Conservation (phyloP, 2,888 invertebrate genomes). For the Dromius quadrimaculatus region DNA sequence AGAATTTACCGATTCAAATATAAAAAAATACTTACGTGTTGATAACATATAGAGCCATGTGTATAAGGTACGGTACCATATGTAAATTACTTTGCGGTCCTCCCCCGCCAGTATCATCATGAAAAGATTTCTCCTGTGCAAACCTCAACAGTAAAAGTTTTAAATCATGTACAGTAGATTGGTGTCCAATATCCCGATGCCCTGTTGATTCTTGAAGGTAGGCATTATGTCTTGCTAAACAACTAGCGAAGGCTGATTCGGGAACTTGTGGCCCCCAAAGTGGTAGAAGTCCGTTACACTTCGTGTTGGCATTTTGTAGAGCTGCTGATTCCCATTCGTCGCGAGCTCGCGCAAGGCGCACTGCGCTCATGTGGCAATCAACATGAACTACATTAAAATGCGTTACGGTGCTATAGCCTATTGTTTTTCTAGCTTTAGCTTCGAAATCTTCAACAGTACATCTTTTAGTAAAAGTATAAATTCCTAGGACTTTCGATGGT, state of each 20-base stretch:
- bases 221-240: conserved; percentile 91
- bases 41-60: conserved; percentile 94
- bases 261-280: conserved; percentile 96
- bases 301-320: conserved; percentile 97
- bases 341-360: conserved; percentile 74
- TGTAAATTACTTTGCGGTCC: conserved; percentile 98
- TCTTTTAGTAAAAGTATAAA: conserved; percentile 97
- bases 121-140: conserved; percentile 95
- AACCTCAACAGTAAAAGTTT: conserved; percentile 90
- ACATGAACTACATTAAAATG: conserved; percentile 99
- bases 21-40: conserved; percentile 76
- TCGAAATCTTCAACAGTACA: conserved; percentile 95
- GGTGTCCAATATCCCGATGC: conserved; percentile 82
- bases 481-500: conserved; percentile 92
- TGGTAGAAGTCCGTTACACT: conserved; percentile 96
- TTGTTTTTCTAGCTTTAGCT: conserved; percentile 86
- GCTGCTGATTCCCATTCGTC: conserved; percentile 99
- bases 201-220: conserved; percentile 82
- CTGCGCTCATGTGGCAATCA: conserved; percentile 98
- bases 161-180: conserved; percentile 90
- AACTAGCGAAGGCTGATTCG: conserved; percentile 92
- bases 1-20: conserved; percentile 28
- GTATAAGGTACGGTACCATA: conserved; percentile 92
- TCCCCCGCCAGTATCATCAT: conserved; percentile 97
- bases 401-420: conserved; percentile 93